A percentile compares a stretch with the other conserved stretches of the same genome.
These are phyloP conservation scores for Andrena hattorfiana DNA, from an alignment of 2,888 invertebrate species.

Conservation along the genomic window DNA sequence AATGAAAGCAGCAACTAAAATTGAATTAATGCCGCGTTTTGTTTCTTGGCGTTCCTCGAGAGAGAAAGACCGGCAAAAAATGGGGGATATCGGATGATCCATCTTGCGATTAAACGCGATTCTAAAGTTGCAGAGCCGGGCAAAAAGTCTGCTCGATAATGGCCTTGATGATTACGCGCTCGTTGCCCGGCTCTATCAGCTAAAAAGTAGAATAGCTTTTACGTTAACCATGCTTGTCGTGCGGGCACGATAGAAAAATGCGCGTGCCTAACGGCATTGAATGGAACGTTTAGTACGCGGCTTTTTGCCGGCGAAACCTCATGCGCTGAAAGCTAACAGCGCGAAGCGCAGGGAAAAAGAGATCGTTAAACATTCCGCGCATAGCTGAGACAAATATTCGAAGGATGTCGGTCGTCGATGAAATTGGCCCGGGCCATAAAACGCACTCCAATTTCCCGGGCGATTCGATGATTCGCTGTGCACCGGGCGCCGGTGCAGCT, in stretches of 20 bases:
- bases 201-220: constrained; percentile 42
- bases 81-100: constrained; percentile 40
- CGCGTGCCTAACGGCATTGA: constrained; percentile 19
- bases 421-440: constrained; percentile 29
- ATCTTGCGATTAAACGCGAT: constrained; percentile 51
- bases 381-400: constrained; percentile 17
- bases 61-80: constrained; percentile 4
- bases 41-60: background rate
- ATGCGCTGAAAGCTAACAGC: constrained; percentile 5
- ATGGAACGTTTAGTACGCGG: background rate
- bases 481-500: constrained; percentile 42
- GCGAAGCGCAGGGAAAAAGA: background rate
- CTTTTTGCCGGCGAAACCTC: constrained; percentile 3
- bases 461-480: constrained; percentile 37
- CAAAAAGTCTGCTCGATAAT: constrained; percentile 51
- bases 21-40: constrained; percentile 37
- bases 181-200: constrained; percentile 37
- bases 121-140: constrained; percentile 32
- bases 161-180: constrained; percentile 42
- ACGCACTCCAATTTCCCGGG: constrained; percentile 21
- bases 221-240: constrained; percentile 9
- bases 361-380: background rate
- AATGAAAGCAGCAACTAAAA: constrained; percentile 39
- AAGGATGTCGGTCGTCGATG: constrained; percentile 5
- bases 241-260: constrained; percentile 9